Evolutionary conservation across 1,140 invertebrate species (phyloP).

Genomic region (Riptortus pedestris): DNA sequence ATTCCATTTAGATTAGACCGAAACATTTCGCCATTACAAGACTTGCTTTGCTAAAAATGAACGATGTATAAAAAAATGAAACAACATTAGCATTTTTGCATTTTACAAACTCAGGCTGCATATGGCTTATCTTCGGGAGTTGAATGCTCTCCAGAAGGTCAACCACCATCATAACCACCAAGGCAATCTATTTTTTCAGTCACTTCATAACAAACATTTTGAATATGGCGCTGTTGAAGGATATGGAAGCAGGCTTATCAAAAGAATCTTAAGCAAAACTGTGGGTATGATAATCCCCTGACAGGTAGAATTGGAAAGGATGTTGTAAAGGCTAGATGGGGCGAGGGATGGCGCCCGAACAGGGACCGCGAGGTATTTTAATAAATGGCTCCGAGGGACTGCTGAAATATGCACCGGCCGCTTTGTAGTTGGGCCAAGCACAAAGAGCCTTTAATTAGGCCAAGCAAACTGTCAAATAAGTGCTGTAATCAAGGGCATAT

Average conservation of each 20-base stretch:
- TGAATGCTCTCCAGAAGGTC: no score
- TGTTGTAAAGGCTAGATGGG: not conserved
- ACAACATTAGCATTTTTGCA: no score
- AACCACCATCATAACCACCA: no score
- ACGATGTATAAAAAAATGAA: no score
- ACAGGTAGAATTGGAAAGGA: not conserved
- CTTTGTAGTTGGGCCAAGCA: not conserved
- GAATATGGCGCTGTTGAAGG: not conserved
- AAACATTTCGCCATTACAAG: no score
- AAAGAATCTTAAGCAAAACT: not conserved
- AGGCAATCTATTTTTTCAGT: no score
- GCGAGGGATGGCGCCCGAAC: not conserved
- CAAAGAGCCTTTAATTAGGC: constrained; percentile 23
- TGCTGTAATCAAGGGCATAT: not conserved
- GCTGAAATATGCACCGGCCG: not conserved
- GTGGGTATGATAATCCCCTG: not conserved
- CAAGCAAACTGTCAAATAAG: not conserved
- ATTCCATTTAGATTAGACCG: no score
- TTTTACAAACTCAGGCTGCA: no score
- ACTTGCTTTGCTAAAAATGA: no score
- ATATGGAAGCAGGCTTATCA: not conserved
- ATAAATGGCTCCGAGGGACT: not conserved
- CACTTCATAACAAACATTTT: not conserved
- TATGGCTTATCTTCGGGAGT: no score
- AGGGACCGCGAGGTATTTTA: not conserved